These are phyloP conservation scores for Xanthorhoe designata DNA, from an alignment of 2,888 invertebrate species.

Conservation along the genomic window DNA sequence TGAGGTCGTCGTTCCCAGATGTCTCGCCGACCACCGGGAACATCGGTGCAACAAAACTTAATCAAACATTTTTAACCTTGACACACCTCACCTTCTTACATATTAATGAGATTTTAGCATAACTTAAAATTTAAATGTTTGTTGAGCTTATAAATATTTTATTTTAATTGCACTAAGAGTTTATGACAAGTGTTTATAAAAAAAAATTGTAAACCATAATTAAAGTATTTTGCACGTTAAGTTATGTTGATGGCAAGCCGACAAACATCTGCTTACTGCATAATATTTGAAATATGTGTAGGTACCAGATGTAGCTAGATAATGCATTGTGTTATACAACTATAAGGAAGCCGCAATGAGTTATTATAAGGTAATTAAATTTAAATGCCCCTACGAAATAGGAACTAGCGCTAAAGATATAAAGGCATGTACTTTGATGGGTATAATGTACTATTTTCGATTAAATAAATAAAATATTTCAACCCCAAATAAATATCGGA, in stretches of 20 bases:
- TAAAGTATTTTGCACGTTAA: background rate
- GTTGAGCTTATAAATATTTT: slow-evolving; percentile 14
- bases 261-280: background rate
- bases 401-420: background rate
- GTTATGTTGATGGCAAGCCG: background rate
- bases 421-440: background rate
- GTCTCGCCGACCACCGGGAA: slow-evolving; percentile 38
- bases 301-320: background rate
- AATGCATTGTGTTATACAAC: background rate
- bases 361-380: background rate
- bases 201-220: background rate
- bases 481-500: slow-evolving; percentile 25
- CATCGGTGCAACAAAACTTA: slow-evolving; percentile 23
- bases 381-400: background rate
- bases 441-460: slow-evolving; percentile 1
- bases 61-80: slow-evolving; percentile 39
- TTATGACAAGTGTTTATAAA: background rate
- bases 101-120: slow-evolving; percentile 31
- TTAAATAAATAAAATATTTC: slow-evolving; percentile 17
- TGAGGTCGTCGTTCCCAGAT: slow-evolving; percentile 49
- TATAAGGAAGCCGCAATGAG: background rate
- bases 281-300: background rate
- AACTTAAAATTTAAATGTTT: slow-evolving; percentile 11
- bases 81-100: slow-evolving; percentile 41
- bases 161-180: background rate